These are phyloP conservation scores for Megastigmus dorsalis DNA, from an alignment of 2,888 invertebrate genomes.

Conservation along the genomic window DNA sequence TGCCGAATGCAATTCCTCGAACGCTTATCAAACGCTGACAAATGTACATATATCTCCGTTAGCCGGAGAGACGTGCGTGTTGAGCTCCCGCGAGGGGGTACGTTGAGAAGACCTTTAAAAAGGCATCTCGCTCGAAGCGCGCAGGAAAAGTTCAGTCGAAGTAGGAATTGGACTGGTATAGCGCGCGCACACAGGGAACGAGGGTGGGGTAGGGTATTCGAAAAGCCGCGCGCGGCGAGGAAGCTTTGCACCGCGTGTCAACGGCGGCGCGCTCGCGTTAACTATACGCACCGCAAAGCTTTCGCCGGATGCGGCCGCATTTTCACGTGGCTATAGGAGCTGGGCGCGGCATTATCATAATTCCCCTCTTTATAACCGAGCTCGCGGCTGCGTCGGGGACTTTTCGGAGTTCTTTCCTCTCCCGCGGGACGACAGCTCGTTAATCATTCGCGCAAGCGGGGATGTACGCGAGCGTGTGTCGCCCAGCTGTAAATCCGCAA, in stretches of 20 bases:
- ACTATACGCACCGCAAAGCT: no score
- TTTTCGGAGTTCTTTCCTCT: slow-evolving; percentile 45
- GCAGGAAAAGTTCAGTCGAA: slow-evolving; percentile 22
- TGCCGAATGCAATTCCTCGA: slow-evolving; percentile 1
- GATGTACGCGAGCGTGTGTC: slow-evolving; percentile 37
- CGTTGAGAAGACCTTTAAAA: slow-evolving; percentile 29
- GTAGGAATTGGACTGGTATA: slow-evolving; percentile 43
- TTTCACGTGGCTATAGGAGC: not conserved
- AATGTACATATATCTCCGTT: no score
- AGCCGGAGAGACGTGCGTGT: not conserved
- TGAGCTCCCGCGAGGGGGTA: not conserved
- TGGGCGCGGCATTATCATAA: slow-evolving; percentile 44
- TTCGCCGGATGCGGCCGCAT: not conserved
- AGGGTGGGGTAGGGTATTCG: slow-evolving; percentile 25
- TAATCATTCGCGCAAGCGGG: slow-evolving; percentile 47
- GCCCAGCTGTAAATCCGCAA: slow-evolving; percentile 49
- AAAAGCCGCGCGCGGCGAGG: slow-evolving; percentile 16
- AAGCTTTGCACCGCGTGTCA: slow-evolving; percentile 8
- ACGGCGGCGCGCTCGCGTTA: slow-evolving; percentile 12
- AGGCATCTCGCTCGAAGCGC: slow-evolving; percentile 13
- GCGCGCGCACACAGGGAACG: no score
- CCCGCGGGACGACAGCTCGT: slow-evolving; percentile 47
- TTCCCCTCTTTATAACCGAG: slow-evolving; percentile 47
- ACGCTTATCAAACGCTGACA: slow-evolving; percentile 39
- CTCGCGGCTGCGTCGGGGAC: slow-evolving; percentile 14